A percentile compares a stretch with the other conserved stretches of the same genome.
These are phyloP conservation scores for Myripristis murdjan DNA, from an alignment of 2,797 vertebrate species.

Conservation along the genomic window DNA sequence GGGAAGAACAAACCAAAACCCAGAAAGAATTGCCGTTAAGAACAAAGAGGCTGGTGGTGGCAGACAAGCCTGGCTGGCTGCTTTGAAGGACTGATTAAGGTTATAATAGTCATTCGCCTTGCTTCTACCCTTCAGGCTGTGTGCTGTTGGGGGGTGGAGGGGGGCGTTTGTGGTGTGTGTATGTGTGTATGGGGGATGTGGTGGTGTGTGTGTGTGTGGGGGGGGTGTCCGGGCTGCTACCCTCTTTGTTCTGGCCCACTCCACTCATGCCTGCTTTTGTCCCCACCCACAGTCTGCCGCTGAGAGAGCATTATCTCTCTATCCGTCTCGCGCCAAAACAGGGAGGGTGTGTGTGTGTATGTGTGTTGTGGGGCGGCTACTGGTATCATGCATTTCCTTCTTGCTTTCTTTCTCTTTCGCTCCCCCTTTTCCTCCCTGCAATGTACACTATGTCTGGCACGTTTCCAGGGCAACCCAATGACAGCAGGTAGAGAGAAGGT, in stretches of 20 bases:
- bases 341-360: slow-evolving; percentile 21
- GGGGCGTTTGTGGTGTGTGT: no score
- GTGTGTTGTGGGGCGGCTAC: neutral
- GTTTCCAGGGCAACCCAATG: slow-evolving; percentile 46
- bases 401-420: slow-evolving; percentile 15
- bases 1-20: slow-evolving; percentile 25
- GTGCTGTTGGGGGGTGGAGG: no score
- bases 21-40: slow-evolving; percentile 45
- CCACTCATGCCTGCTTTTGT: slow-evolving; percentile 79
- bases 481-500: slow-evolving; percentile 49
- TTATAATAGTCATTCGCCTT: slow-evolving; percentile 76
- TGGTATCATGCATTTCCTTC: slow-evolving; percentile 32
- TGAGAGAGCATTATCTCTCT: slow-evolving; percentile 73
- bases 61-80: slow-evolving; percentile 62
- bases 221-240: slow-evolving; percentile 69
- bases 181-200: slow-evolving; percentile 51
- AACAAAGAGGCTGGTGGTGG: slow-evolving; percentile 69
- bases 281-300: slow-evolving; percentile 75
- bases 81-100: slow-evolving; percentile 81
- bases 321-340: slow-evolving; percentile 71
- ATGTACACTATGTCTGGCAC: slow-evolving; percentile 12
- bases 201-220: slow-evolving; percentile 31
- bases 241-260: slow-evolving; percentile 81
- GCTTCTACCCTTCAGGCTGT: slow-evolving; percentile 62
- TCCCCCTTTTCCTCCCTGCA: slow-evolving; percentile 4